Evolutionary conservation across 2,888 invertebrate species (phyloP).

Genomic region (Altica lythri): DNA sequence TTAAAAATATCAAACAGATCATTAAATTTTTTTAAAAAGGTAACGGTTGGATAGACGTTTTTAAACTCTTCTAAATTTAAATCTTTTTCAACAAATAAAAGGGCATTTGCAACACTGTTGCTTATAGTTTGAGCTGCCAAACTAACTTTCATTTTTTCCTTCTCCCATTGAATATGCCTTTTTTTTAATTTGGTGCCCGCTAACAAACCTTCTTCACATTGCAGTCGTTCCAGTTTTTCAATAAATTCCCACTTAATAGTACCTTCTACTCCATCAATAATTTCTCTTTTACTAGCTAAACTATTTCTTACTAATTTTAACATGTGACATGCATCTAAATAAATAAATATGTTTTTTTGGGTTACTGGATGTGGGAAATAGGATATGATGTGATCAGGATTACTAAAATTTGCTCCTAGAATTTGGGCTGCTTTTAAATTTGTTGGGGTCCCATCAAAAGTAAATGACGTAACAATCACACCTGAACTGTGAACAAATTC

Average conservation of each 20-base stretch:
- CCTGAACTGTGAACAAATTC: slow-evolving; percentile 32
- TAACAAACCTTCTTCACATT: slow-evolving; percentile 34
- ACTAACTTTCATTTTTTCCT: slow-evolving; percentile 38
- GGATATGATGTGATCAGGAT: slow-evolving; percentile 14
- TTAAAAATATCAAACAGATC: slow-evolving; percentile 23
- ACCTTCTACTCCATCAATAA: slow-evolving; percentile 24
- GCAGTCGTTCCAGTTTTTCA: slow-evolving; percentile 27
- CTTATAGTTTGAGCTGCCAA: slow-evolving; percentile 35
- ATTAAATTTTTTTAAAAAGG: slow-evolving; percentile 19
- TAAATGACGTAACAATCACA: slow-evolving; percentile 34
- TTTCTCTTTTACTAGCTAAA: slow-evolving; percentile 31
- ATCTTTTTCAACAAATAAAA: no score
- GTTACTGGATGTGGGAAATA: slow-evolving; percentile 34
- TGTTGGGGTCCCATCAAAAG: slow-evolving; percentile 41
- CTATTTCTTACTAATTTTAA: slow-evolving; percentile 39
- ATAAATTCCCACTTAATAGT: slow-evolving; percentile 37
- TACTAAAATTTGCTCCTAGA: slow-evolving; percentile 32
- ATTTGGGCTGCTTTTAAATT: no score
- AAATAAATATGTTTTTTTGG: slow-evolving; percentile 28
- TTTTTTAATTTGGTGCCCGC: slow-evolving; percentile 36
- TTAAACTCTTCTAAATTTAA: no score
- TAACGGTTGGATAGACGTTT: slow-evolving; percentile 19
- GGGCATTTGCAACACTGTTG: no score
- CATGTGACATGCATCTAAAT: slow-evolving; percentile 43
- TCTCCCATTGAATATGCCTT: slow-evolving; percentile 31